Evolutionary conservation across 2,113 vertebrate genomes (phyloP).

Genomic region (Hippoglossus stenolepis): DNA sequence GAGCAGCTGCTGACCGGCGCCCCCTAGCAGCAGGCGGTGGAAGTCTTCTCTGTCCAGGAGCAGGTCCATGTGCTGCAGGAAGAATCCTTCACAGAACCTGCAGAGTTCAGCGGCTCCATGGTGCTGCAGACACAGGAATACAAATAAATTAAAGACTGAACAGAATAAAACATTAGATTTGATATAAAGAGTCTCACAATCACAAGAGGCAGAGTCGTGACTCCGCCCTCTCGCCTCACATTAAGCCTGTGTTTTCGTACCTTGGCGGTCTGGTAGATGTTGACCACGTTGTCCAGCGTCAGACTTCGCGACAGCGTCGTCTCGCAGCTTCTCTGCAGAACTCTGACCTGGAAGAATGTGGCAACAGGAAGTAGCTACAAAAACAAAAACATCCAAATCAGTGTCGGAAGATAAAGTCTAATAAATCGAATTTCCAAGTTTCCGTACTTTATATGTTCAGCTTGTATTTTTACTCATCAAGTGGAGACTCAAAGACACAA

Average conservation of each 20-base stretch:
- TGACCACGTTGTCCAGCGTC: slow-evolving; percentile 84
- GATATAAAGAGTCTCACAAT: neutral
- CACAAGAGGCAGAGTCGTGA: no score
- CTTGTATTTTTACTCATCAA: no score
- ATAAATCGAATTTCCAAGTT: no score
- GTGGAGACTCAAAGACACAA: no score
- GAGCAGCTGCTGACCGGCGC: slow-evolving; percentile 27
- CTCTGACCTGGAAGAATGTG: slow-evolving; percentile 88
- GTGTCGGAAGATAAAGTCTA: neutral
- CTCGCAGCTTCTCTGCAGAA: slow-evolving; percentile 92
- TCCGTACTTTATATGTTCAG: no score
- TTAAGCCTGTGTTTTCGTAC: slow-evolving; percentile 66
- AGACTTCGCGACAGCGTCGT: slow-evolving; percentile 87
- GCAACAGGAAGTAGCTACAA: slow-evolving; percentile 89
- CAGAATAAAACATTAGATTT: no score
- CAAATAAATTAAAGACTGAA: neutral
- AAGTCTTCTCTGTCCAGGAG: slow-evolving; percentile 89
- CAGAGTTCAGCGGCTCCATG: slow-evolving; percentile 86
- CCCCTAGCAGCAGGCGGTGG: slow-evolving; percentile 87
- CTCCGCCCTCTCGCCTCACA: neutral
- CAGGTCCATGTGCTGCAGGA: slow-evolving; percentile 90
- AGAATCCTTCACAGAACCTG: slow-evolving; percentile 91
- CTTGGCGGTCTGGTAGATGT: slow-evolving; percentile 89
- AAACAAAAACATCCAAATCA: neutral
- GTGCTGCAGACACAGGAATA: slow-evolving; percentile 73